phyloP scores from a whole-genome alignment of 2,888 invertebrate genomes.

The Drosophila gaucha region DNA sequence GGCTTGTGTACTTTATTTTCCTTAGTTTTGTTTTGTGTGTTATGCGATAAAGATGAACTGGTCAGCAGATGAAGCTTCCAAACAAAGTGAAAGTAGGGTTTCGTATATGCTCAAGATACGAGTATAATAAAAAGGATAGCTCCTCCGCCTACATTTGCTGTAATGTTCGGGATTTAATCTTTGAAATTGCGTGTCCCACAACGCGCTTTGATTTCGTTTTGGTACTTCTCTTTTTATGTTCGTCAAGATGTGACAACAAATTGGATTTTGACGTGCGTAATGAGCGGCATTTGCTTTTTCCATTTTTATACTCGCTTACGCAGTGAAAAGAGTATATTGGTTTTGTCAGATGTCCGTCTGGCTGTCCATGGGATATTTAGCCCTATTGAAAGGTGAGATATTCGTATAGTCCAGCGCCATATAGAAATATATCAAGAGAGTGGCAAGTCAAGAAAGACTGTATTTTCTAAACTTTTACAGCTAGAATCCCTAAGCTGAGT shows the following conservation, averaged over 20 bases:
- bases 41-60: constrained; percentile 68
- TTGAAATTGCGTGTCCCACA: constrained; percentile 60
- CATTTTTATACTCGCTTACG: too few relatives aligned
- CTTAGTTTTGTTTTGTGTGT: too few relatives aligned
- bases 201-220: constrained; percentile 51
- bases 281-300: constrained; percentile 58
- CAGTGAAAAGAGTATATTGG: too few relatives aligned
- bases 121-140: constrained; percentile 51
- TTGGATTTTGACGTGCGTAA: constrained; percentile 72
- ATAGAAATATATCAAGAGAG: too few relatives aligned
- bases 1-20: constrained; percentile 30
- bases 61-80: constrained; percentile 29
- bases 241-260: constrained; percentile 69
- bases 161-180: constrained; percentile 73
- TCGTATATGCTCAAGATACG: constrained; percentile 2
- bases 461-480: too few relatives aligned
- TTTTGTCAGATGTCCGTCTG: too few relatives aligned
- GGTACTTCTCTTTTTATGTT: constrained; percentile 39
- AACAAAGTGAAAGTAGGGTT: constrained; percentile 1
- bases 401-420: too few relatives aligned
- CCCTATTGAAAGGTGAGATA: too few relatives aligned
- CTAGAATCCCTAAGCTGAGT: too few relatives aligned
- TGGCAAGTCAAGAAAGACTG: too few relatives aligned
- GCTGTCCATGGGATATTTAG: too few relatives aligned
- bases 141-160: constrained; percentile 31